Conservation (phyloP, 2,888 invertebrate genomes). For the Glyphotaelius pellucidus region DNA sequence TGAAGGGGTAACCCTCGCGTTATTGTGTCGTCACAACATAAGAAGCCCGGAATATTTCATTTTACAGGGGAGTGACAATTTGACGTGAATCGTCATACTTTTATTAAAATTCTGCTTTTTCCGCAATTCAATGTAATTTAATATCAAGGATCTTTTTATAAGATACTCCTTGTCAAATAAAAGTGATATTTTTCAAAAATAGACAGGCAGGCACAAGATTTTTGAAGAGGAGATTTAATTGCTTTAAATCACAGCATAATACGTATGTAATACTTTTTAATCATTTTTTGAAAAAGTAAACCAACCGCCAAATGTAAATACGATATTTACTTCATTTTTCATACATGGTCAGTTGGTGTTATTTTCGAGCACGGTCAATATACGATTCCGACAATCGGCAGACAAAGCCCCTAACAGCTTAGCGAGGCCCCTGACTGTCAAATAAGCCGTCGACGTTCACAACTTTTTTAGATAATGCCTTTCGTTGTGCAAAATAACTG, state of each 20-base stretch:
- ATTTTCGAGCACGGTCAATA: no score
- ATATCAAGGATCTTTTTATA: background rate
- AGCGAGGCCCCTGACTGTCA: no score
- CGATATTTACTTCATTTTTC: no score
- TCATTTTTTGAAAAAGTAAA: no score
- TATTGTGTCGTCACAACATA: background rate
- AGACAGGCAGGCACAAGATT: background rate
- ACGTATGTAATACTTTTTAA: no score
- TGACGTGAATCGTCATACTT: background rate
- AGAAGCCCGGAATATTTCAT: background rate
- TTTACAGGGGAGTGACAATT: background rate
- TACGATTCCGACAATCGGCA: no score
- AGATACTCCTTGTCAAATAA: background rate
- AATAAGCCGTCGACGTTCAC: no score
- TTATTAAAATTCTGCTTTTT: background rate
- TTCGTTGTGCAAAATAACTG: no score
- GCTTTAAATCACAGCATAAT: background rate
- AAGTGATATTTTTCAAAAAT: background rate
- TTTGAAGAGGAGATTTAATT: background rate
- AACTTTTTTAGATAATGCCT: no score
- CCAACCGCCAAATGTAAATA: no score
- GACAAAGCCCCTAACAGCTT: no score
- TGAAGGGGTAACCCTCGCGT: background rate
- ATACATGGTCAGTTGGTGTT: no score
- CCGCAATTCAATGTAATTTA: background rate